Evolutionary conservation across 2,113 vertebrate species (phyloP).

Genomic region (Oryzias celebensis): DNA sequence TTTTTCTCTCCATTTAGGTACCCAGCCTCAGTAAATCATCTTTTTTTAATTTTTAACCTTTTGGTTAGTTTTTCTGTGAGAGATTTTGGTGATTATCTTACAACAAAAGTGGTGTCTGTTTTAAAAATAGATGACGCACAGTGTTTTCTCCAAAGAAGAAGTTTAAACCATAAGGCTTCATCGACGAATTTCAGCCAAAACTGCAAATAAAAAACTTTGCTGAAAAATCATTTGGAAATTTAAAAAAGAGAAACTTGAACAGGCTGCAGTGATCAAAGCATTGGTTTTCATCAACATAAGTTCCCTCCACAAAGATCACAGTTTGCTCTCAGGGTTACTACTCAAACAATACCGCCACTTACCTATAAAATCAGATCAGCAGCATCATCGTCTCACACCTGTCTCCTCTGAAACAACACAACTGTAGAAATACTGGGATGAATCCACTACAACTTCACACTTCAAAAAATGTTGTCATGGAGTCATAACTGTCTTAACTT

Average conservation of each 20-base stretch:
- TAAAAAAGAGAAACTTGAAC: slow-evolving; percentile 2
- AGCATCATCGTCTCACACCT: neutral
- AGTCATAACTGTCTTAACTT: slow-evolving; percentile 28
- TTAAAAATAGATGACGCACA: too few relatives aligned
- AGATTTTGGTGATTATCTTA: too few relatives aligned
- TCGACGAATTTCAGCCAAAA: too few relatives aligned
- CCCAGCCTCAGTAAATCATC: too few relatives aligned
- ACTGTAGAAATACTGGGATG: slow-evolving; percentile 13
- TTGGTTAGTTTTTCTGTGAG: too few relatives aligned
- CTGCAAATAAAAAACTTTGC: too few relatives aligned
- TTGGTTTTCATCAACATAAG: neutral
- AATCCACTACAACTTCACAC: slow-evolving; percentile 9
- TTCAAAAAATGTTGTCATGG: slow-evolving; percentile 22
- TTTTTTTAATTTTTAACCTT: too few relatives aligned
- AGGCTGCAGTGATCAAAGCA: slow-evolving; percentile 19
- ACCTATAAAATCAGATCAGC: slow-evolving; percentile 27
- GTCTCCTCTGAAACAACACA: slow-evolving; percentile 7
- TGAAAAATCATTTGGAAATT: too few relatives aligned
- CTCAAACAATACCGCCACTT: slow-evolving; percentile 30
- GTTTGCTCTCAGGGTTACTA: slow-evolving; percentile 22
- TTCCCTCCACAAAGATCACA: slow-evolving; percentile 28
- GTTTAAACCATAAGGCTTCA: too few relatives aligned
- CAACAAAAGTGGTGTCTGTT: too few relatives aligned
- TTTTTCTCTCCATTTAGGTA: too few relatives aligned
- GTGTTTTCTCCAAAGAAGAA: too few relatives aligned